Base-by-base conservation (phyloP, 2,888 invertebrate species). In the Thumatha senex region DNA sequence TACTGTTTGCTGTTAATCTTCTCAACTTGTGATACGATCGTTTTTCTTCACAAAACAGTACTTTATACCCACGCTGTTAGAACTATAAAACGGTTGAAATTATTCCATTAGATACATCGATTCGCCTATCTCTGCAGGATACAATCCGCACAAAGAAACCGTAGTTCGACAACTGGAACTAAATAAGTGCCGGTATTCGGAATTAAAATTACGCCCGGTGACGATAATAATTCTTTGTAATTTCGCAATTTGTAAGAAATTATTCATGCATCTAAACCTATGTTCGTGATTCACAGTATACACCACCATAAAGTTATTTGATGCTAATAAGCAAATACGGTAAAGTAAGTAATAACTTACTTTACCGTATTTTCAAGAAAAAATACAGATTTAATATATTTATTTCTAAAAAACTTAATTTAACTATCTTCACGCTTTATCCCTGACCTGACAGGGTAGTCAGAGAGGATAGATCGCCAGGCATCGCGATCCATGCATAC, bases 91-190 rank as follows among this genome's bases (percentile, higher is more conserved):
- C 65, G 44, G 54, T 43, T 55, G 58, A 58, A 67, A 64, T 67
- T 58, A 64, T 58, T 54, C 50, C 51, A 67, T 64, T 65, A 58
- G 68, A 44, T 53, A 56, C 68, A 65, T 53, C 47, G 49, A 58
- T 58, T 65, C 46, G 56, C 51, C 58, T 48, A 52, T 43, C 58
- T 49, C 56, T 43, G 41, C 52, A 67, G 65, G 65, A 66, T 64
- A 61, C 48, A 33, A 58, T 64, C 40, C 13, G 50, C 48, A 48
- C 34, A 55, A 63, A 61, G 47, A 64, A 61, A 67, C 65, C 68
- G 52, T 67, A 67, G 61, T 49, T 49, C 46, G 43, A 34, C 35
- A 40, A 52, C 52, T 54, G 68, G 48, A 51, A 58, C 65, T 46
- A 63, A 63, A 54, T 40, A 54, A 42, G 41, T 48, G 52, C 44